Conservation (phyloP, 1,140 invertebrate species). For the Matsumurasca onukii region DNA sequence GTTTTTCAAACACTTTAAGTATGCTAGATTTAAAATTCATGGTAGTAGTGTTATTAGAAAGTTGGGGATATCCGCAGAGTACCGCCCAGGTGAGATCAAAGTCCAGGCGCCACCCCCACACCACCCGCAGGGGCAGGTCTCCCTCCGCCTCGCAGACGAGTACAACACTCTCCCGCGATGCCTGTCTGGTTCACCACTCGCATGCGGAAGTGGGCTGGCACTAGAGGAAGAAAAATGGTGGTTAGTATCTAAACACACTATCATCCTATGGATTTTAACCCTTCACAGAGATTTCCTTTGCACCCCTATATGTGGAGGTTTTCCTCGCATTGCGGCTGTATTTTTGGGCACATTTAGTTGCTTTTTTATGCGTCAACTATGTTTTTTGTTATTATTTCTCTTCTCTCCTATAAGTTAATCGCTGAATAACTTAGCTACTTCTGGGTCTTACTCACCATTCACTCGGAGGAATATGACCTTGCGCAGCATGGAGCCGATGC, state of each 20-base stretch:
- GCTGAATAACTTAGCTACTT: no score
- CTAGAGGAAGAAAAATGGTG: no score
- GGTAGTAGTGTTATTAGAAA: conserved; percentile 80
- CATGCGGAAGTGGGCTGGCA: conserved; percentile 75
- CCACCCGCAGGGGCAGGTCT: conserved; percentile 79
- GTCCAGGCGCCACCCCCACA: conserved; percentile 53
- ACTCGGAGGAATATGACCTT: conserved; percentile 75
- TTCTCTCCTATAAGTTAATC: no score
- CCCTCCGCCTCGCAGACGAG: conserved; percentile 80
- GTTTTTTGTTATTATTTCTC: no score
- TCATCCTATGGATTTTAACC: no score
- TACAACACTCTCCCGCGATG: conserved; percentile 59
- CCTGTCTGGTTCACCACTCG: conserved; percentile 56
- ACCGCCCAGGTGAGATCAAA: conserved; percentile 57
- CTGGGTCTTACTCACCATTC: conserved; percentile 66
- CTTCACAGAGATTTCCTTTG: no score
- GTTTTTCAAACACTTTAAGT: conserved; percentile 75
- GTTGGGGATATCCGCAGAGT: conserved; percentile 83
- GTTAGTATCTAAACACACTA: no score
- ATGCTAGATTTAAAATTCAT: conserved; percentile 79
- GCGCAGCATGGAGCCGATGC: conserved; percentile 72
- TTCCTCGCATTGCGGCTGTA: no score
- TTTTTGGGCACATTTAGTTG: no score
- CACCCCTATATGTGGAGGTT: no score
- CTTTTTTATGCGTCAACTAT: no score